Evolutionary conservation across 2,888 invertebrate species (phyloP).

Genomic region (Ennomos fuscantarius): DNA sequence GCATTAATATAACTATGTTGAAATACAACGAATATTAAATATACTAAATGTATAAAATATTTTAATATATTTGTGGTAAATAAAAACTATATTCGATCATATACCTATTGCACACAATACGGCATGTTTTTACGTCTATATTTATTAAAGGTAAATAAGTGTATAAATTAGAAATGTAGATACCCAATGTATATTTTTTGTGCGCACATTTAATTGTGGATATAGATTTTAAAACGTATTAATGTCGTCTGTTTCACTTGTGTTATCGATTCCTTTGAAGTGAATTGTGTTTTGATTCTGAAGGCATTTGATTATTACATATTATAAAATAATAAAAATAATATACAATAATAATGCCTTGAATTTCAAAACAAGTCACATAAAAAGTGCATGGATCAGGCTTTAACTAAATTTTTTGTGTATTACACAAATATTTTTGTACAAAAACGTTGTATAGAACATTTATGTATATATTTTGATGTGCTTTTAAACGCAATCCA

Average conservation of each 20-base stretch:
- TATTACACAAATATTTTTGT: constrained; percentile 39
- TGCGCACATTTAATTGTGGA: constrained; percentile 15
- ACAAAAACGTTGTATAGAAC: constrained; percentile 24
- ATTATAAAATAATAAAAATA: not conserved
- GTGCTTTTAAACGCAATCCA: constrained; percentile 52
- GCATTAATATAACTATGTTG: constrained; percentile 17
- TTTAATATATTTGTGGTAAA: no score
- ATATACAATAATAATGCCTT: not conserved
- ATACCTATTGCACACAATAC: no score
- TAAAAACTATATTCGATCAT: no score
- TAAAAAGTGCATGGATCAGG: constrained; percentile 68
- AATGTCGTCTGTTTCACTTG: not conserved
- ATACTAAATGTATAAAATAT: constrained; percentile 20
- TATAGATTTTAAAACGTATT: not conserved
- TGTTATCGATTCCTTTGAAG: not conserved
- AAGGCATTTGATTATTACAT: not conserved
- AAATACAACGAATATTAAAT: constrained; percentile 52
- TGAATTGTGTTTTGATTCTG: constrained; percentile 2
- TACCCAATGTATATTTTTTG: constrained; percentile 3
- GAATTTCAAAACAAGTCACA: constrained; percentile 6
- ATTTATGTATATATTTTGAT: constrained; percentile 47
- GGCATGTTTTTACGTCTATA: not conserved
- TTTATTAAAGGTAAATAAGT: not conserved
- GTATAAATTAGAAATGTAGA: no score
- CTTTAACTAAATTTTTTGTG: constrained; percentile 69